Base-by-base conservation (phyloP, 2,888 invertebrate species). In the Pinctada fucata region DNA sequence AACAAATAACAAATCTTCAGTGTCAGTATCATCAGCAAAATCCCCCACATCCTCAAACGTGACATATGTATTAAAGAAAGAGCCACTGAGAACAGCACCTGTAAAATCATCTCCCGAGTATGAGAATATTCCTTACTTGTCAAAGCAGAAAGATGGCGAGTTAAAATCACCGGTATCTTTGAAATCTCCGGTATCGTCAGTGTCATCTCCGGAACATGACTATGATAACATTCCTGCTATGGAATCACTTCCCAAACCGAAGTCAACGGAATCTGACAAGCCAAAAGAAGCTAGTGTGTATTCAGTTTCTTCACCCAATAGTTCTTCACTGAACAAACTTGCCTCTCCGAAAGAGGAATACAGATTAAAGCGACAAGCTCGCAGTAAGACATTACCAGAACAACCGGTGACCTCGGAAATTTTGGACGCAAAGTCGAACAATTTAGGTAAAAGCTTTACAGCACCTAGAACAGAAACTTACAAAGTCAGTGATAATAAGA, bases 311-410 rank as follows among this genome's bases (percentile, higher is more conserved):
- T 79, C 76, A 47, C 13, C 16, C 45, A 16, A 58, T 50, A 71
- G 45, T 48, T 77, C 79, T 6, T 78, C 81, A 51, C 79, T 83
- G 58, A 83, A 85, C 69, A 86, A 86, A 77, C 72, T 87, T 6
- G 81, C 85, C 6, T 86, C 90, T 63, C 88, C 88, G 10, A 85
- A 84, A 72, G 89, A 90, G 49, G 90, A 89, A 10, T 89, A 88
- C 80, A 88, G 83, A 76, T 70, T 82, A 8, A 86, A 84, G 76
- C 79, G 88, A 73, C 87, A 88, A 76, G 79, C 70, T 45, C 85
- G 89, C 63, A 89, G 88, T 80, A 88, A 87, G 80, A 90, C 90
- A 0, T 78, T 90, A 13, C 89, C 90, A 65, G 87, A 85, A 49
- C 86, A 85, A 58, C 84, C 86, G 31, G 84, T 84, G n/a, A 76